phyloP scores from a whole-genome alignment of 2,888 invertebrate genomes.

The Argyresthia albistria region DNA sequence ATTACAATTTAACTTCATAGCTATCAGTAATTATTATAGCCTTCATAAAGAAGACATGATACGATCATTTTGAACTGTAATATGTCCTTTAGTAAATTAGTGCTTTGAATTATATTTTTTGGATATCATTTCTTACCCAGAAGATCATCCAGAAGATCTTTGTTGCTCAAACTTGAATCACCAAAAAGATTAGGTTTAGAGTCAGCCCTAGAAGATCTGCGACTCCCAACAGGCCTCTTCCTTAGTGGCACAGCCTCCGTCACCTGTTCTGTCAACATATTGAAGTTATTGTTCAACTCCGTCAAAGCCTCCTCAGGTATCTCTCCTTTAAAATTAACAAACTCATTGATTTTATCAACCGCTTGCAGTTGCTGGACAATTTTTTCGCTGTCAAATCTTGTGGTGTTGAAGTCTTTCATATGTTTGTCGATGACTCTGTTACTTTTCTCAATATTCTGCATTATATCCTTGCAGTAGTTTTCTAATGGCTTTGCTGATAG shows the following conservation, averaged over 20 bases:
- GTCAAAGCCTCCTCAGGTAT: conserved; percentile 39
- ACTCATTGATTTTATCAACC: conserved; percentile 63
- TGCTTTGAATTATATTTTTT: background rate
- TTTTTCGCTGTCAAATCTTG: conserved; percentile 58
- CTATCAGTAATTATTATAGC: too few species aligned
- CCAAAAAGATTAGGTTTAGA: conserved; percentile 35
- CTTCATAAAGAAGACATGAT: too few species aligned
- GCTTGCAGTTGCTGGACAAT: conserved; percentile 60
- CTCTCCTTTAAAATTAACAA: conserved; percentile 41
- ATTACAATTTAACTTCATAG: too few species aligned
- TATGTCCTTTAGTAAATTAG: too few species aligned
- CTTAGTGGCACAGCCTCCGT: conserved; percentile 24
- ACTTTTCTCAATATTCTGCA: conserved; percentile 56
- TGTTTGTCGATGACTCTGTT: conserved; percentile 64
- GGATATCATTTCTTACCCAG: conserved; percentile 54
- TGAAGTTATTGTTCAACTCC: conserved; percentile 57
- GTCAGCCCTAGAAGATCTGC: conserved; percentile 29
- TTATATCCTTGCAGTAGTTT: conserved; percentile 56
- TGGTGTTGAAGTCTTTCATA: conserved; percentile 53
- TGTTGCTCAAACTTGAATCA: conserved; percentile 50
- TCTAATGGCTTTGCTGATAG: conserved; percentile 42
- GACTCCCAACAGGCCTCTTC: conserved; percentile 44
- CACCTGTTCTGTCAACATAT: conserved; percentile 47
- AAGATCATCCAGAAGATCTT: conserved; percentile 53
- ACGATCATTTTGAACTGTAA: too few species aligned